phyloP scores from a whole-genome alignment of 2,113 vertebrate genomes.

The Coreoperca whiteheadi region DNA sequence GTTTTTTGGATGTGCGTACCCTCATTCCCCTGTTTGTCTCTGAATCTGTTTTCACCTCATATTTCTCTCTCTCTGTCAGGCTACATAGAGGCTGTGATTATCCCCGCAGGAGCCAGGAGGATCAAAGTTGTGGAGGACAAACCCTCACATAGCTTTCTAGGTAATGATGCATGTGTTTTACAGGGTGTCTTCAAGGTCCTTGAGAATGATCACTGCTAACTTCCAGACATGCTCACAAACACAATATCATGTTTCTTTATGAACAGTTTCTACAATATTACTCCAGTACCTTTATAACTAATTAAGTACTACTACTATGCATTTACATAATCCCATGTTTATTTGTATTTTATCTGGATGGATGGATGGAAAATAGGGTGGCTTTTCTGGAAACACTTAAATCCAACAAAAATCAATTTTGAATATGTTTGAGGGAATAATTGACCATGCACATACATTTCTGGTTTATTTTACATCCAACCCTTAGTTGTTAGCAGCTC shows the following conservation, averaged over 20 bases:
- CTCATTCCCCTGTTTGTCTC: not conserved
- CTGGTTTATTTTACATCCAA: too few species aligned
- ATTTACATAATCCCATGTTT: not conserved
- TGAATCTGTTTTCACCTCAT: conserved; percentile 18
- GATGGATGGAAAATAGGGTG: not conserved
- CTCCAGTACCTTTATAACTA: not conserved
- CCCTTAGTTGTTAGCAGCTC: too few species aligned
- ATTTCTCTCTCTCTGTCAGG: conserved; percentile 80
- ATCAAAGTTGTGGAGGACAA: conserved; percentile 97
- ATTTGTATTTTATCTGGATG: not conserved
- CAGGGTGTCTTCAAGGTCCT: not conserved
- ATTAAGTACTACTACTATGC: not conserved
- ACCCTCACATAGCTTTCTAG: conserved; percentile 97
- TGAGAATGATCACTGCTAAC: not conserved
- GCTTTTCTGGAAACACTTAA: not conserved
- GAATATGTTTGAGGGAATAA: too few species aligned
- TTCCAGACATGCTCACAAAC: not conserved
- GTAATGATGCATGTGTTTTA: conserved; percentile 82
- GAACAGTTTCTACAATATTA: not conserved
- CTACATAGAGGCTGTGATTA: conserved; percentile 95
- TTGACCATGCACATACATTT: too few species aligned
- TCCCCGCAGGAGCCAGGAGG: conserved; percentile 93
- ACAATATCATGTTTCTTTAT: not conserved
- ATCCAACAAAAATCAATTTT: too few species aligned
- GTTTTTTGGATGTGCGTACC: not conserved